These are phyloP conservation scores for Drosophila ficusphila DNA, from an alignment of 1,140 invertebrate genomes.

Conservation along the genomic window DNA sequence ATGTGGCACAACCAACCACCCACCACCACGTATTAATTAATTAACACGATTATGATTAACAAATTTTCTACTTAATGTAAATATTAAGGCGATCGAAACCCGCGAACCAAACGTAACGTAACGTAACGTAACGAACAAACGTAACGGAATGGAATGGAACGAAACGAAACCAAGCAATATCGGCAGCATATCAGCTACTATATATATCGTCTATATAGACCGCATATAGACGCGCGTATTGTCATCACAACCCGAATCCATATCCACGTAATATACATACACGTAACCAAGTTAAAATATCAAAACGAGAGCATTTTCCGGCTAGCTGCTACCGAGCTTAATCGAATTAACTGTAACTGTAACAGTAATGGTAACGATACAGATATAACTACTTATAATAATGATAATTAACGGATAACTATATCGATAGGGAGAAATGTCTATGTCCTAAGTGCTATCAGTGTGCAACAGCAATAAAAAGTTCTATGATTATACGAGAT, in stretches of 20 bases:
- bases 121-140: constrained; percentile 4
- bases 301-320: not conserved
- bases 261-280: constrained; percentile 17
- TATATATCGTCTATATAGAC: constrained; percentile 51
- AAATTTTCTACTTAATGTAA: constrained; percentile 79
- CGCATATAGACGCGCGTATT: constrained; percentile 60
- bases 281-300: constrained; percentile 16
- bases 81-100: constrained; percentile 66
- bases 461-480: constrained; percentile 40
- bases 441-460: constrained; percentile 36
- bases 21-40: constrained; percentile 7
- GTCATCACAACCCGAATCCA: constrained; percentile 37
- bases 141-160: not conserved
- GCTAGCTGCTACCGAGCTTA: constrained; percentile 9
- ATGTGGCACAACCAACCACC: not conserved
- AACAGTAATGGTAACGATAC: constrained; percentile 19
- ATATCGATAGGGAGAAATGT: constrained; percentile 26
- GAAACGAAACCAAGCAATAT: constrained; percentile 46
- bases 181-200: constrained; percentile 69
- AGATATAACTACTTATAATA: constrained; percentile 20
- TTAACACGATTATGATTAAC: constrained; percentile 51
- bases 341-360: constrained; percentile 33
- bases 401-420: constrained; percentile 33
- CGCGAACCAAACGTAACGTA: constrained; percentile 12
- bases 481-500: constrained; percentile 18